Evolutionary conservation across 2,113 vertebrate species (phyloP).

Genomic region (Proterorhinus semilunaris): DNA sequence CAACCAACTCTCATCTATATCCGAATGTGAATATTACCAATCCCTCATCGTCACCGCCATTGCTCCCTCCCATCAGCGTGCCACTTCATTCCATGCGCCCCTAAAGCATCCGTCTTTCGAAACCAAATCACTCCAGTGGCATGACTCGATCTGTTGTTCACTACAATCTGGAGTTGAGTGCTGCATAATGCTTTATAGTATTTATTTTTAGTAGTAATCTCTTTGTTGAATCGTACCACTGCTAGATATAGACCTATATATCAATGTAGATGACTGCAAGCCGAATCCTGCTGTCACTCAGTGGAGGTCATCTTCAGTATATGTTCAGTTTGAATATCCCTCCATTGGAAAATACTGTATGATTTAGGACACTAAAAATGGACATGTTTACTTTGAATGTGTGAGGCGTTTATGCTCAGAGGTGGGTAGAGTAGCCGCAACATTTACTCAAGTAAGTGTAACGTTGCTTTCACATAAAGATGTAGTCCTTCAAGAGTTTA

Average conservation of each 20-base stretch:
- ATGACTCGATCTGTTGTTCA: conserved; percentile 58
- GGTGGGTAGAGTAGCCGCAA: no score
- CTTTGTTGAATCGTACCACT: conserved; percentile 59
- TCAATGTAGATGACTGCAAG: conserved; percentile 59
- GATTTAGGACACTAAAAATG: conserved; percentile 10
- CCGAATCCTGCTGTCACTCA: conserved; percentile 34
- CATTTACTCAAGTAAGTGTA: no score
- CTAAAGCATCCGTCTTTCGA: conserved; percentile 33
- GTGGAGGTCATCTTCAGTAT: conserved; percentile 17
- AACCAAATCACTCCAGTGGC: conserved; percentile 48
- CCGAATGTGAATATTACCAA: conserved; percentile 58
- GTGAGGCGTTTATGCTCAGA: conserved; percentile 29
- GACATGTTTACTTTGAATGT: conserved; percentile 39
- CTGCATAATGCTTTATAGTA: conserved; percentile 63
- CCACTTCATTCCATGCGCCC: conserved; percentile 42
- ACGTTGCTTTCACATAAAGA: no score
- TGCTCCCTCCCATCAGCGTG: conserved; percentile 33
- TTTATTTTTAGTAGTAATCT: conserved; percentile 60
- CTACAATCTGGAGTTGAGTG: conserved; percentile 58
- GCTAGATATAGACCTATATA: conserved; percentile 48
- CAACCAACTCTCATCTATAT: conserved; percentile 46
- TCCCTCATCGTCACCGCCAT: conserved; percentile 38
- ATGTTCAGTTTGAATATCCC: conserved; percentile 20
- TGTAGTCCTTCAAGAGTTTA: no score
- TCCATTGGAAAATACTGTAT: conserved; percentile 27